phyloP scores from a whole-genome alignment of 2,797 vertebrate genomes.

The Scleropages formosus region DNA sequence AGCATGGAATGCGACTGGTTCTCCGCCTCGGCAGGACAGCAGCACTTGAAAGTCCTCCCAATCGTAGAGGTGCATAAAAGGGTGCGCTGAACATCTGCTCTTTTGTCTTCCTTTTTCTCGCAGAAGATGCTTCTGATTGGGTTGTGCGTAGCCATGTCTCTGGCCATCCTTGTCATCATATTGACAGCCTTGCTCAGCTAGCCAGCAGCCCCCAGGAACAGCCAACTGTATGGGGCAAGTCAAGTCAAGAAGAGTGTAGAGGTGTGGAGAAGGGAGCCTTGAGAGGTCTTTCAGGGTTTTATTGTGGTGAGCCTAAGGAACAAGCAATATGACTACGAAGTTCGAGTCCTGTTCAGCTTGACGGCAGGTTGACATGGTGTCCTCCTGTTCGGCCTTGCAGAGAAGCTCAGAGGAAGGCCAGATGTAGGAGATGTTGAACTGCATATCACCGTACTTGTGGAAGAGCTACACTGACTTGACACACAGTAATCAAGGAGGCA shows the following conservation, averaged over 20 bases:
- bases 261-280: too few relatives aligned
- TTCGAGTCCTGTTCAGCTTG: too few relatives aligned
- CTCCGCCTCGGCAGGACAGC: neutral
- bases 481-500: too few relatives aligned
- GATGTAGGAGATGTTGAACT: too few relatives aligned
- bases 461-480: too few relatives aligned
- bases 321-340: too few relatives aligned
- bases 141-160: constrained; percentile 60
- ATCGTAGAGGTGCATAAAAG: neutral
- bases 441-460: too few relatives aligned
- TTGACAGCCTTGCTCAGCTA: constrained; percentile 66
- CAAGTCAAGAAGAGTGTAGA: neutral
- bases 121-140: constrained; percentile 73
- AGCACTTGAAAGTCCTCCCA: neutral
- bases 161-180: constrained; percentile 64
- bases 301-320: too few relatives aligned
- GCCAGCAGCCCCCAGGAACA: neutral
- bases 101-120: constrained; percentile 23
- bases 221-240: neutral
- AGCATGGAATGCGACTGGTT: neutral
- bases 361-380: too few relatives aligned
- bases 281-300: too few relatives aligned
- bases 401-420: too few relatives aligned
- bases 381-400: too few relatives aligned
- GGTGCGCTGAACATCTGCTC: neutral